These are phyloP conservation scores for Rissa tridactyla DNA, from an alignment of 2,113 vertebrate species.

Conservation along the genomic window DNA sequence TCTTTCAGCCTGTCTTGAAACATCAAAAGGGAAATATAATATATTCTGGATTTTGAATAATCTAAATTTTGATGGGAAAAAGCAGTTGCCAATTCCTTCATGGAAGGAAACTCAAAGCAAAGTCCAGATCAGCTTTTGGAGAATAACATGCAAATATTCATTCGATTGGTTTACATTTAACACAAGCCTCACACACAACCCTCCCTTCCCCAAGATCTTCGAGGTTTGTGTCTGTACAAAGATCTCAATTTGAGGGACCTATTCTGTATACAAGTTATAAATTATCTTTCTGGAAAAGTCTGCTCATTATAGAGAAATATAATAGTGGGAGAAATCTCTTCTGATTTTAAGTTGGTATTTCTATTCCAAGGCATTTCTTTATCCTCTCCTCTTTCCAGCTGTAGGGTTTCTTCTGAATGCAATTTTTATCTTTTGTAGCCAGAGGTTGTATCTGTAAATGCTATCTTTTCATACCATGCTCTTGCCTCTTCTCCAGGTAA, in stretches of 20 bases:
- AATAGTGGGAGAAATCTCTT: background rate
- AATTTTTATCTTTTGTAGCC: background rate
- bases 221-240: background rate
- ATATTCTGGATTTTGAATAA: background rate
- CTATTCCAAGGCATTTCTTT: background rate
- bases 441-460: background rate
- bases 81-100: background rate
- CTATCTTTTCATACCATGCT: background rate
- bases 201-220: background rate
- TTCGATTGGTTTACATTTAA: background rate
- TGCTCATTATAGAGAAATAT: background rate
- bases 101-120: background rate
- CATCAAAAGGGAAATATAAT: background rate
- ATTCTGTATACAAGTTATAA: fast-evolving
- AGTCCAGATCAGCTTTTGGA: background rate
- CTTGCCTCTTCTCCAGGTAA: background rate
- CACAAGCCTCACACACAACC: background rate
- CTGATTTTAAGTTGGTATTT: background rate
- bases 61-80: background rate
- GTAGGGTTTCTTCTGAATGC: background rate
- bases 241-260: background rate
- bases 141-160: background rate
- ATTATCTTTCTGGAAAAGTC: background rate
- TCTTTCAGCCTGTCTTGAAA: background rate
- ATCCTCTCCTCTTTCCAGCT: background rate